phyloP scores from a whole-genome alignment of 2,797 vertebrate species.

The Falco biarmicus region DNA sequence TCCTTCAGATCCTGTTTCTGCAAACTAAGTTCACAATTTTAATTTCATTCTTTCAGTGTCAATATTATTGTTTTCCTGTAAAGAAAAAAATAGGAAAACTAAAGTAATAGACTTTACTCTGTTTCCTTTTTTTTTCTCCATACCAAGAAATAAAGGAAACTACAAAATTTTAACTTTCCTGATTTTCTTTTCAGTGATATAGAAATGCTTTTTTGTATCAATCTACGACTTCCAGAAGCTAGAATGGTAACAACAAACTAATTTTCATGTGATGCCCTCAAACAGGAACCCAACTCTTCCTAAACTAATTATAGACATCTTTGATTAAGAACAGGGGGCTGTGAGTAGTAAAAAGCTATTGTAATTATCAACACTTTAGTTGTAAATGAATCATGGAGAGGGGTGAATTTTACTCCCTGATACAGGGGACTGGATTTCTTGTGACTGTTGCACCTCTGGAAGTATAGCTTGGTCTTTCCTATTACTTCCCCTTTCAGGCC shows the following conservation, averaged over 20 bases:
- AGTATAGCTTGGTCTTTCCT: background rate
- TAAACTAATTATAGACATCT: background rate
- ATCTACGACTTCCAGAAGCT: background rate
- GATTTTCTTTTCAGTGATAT: background rate
- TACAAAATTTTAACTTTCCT: background rate
- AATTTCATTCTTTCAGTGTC: background rate
- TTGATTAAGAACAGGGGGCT: background rate
- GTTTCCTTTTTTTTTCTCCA: background rate
- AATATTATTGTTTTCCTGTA: background rate
- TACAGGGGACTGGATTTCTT: background rate
- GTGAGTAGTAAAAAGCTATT: background rate
- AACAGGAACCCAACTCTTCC: background rate
- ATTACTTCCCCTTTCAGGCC: accelerated
- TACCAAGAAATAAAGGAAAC: background rate
- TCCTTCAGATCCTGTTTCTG: background rate
- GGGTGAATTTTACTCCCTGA: background rate
- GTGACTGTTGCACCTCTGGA: accelerated
- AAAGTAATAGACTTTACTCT: background rate
- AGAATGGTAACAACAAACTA: background rate
- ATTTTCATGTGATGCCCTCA: background rate
- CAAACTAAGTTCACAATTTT: background rate
- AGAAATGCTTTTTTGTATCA: background rate
- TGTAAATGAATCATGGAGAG: background rate
- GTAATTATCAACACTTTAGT: background rate
- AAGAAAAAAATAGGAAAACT: background rate